Conservation (phyloP, 2,888 invertebrate species). For the Drosophila buzzatii region DNA sequence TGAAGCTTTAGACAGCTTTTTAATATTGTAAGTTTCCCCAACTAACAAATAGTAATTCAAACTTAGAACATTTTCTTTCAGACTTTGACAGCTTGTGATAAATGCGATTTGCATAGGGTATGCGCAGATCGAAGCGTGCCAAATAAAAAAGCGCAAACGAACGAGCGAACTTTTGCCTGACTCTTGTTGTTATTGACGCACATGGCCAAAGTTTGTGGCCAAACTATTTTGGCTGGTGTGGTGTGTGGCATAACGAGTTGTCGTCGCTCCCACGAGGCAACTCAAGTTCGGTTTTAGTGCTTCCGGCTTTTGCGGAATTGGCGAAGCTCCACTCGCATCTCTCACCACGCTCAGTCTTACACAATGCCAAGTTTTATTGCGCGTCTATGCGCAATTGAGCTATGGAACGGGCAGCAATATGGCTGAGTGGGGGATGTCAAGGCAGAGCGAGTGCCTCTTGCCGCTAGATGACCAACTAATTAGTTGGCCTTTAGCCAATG, state of each 20-base stretch:
- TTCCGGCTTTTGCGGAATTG: slow-evolving; percentile 23
- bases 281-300: slow-evolving; percentile 9
- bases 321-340: neutral
- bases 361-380: slow-evolving; percentile 42
- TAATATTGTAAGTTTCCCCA: neutral
- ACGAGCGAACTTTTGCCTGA: neutral
- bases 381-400: slow-evolving; percentile 29
- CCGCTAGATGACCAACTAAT: slow-evolving; percentile 32
- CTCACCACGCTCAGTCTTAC: neutral
- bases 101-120: slow-evolving; percentile 20
- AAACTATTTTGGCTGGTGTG: slow-evolving; percentile 41
- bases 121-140: neutral
- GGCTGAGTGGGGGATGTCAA: slow-evolving; percentile 34
- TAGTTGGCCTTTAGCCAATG: slow-evolving; percentile 57
- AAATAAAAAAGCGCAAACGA: too few relatives aligned
- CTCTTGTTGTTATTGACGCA: slow-evolving; percentile 53
- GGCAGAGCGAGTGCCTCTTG: slow-evolving; percentile 26
- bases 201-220: slow-evolving; percentile 44
- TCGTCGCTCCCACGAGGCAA: slow-evolving; percentile 39
- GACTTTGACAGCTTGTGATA: neutral
- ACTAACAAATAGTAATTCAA: neutral
- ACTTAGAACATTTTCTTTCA: neutral
- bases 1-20: neutral
- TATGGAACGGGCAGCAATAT: slow-evolving; percentile 22
- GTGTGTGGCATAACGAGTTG: slow-evolving; percentile 41